phyloP scores from a whole-genome alignment of 2,888 invertebrate genomes.

The Mamestra brassicae region DNA sequence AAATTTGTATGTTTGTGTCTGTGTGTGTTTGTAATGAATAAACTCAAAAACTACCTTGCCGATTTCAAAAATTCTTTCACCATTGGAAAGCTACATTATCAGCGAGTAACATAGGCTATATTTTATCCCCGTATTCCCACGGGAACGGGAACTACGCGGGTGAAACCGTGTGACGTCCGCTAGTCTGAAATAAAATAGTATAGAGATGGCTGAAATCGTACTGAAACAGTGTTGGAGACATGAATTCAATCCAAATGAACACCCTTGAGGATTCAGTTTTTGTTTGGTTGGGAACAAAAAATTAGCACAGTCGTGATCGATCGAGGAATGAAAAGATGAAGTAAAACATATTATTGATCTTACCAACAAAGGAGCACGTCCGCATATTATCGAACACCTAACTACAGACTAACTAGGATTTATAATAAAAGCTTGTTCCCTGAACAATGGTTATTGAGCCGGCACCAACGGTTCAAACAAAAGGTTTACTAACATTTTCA shows the following conservation, averaged over 20 bases:
- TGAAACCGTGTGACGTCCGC: too few relatives aligned
- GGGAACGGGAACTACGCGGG: too few relatives aligned
- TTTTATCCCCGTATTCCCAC: too few relatives aligned
- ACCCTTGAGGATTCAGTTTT: constrained; percentile 10
- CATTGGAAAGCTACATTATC: too few relatives aligned
- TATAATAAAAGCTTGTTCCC: constrained; percentile 35
- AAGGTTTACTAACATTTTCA: constrained; percentile 49
- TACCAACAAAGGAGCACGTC: constrained; percentile 36
- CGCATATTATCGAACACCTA: constrained; percentile 21
- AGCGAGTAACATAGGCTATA: too few relatives aligned
- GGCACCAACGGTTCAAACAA: constrained; percentile 47
- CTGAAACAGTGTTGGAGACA: background rate
- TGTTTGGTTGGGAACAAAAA: constrained; percentile 31
- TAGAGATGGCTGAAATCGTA: background rate
- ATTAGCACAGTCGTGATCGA: constrained; percentile 27
- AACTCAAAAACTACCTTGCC: too few relatives aligned
- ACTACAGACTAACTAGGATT: constrained; percentile 38
- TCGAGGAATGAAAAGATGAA: constrained; percentile 17
- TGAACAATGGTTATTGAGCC: constrained; percentile 55
- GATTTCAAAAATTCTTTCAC: too few relatives aligned
- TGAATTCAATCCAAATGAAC: background rate
- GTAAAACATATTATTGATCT: constrained; percentile 26
- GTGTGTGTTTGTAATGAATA: too few relatives aligned
- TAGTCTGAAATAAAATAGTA: background rate
- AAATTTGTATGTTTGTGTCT: too few relatives aligned